phyloP scores from a whole-genome alignment of 1,140 invertebrate genomes.

The Holcopasites calliopsidis region DNA sequence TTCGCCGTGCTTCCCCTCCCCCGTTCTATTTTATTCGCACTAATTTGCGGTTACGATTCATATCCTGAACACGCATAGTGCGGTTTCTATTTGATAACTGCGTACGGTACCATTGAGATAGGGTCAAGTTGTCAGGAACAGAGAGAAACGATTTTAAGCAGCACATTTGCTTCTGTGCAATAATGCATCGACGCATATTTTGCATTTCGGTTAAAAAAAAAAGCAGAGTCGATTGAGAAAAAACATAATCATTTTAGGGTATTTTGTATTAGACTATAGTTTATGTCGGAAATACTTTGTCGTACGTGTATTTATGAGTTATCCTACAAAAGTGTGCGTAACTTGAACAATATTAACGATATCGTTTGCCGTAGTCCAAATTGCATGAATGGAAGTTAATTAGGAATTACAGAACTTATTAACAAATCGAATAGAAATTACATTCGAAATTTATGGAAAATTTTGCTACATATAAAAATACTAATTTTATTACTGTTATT shows the following conservation, averaged over 20 bases:
- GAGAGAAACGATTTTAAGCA: too few species aligned
- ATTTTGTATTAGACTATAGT: not conserved
- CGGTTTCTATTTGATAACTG: slow-evolving; percentile 27
- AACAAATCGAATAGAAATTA: too few species aligned
- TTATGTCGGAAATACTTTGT: not conserved
- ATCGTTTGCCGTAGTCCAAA: too few species aligned
- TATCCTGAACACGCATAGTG: slow-evolving; percentile 32
- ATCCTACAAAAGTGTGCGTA: too few species aligned
- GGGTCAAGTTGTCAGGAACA: slow-evolving; percentile 7
- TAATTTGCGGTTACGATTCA: slow-evolving; percentile 48
- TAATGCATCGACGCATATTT: not conserved
- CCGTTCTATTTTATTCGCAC: not conserved
- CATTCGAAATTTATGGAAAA: not conserved
- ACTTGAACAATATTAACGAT: too few species aligned
- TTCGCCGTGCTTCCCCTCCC: slow-evolving; percentile 7
- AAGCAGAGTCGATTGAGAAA: not conserved
- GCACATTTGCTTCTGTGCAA: not conserved
- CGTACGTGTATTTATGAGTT: too few species aligned
- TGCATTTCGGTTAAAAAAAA: not conserved
- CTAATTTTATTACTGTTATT: too few species aligned
- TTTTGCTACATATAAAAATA: not conserved
- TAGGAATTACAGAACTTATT: too few species aligned
- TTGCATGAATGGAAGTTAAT: too few species aligned
- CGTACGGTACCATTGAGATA: not conserved
- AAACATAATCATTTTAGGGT: not conserved